Evolutionary conservation across 2,113 vertebrate genomes (phyloP).

Genomic region (Paratilapia polleni): DNA sequence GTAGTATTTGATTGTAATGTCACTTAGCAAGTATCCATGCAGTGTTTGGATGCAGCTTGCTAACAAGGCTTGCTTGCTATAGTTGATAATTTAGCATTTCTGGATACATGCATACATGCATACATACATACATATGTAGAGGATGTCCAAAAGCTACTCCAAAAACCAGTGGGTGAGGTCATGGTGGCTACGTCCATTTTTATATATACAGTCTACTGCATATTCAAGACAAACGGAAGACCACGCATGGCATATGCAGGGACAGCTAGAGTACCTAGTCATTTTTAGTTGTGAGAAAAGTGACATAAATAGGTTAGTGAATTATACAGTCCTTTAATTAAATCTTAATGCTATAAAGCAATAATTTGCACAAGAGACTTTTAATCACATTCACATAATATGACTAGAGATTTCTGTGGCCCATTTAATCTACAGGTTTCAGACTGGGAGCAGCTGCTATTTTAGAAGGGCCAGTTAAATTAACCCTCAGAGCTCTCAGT

Average conservation of each 20-base stretch:
- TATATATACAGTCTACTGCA: neutral
- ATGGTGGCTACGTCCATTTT: neutral
- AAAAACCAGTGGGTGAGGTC: neutral
- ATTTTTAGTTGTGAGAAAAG: neutral
- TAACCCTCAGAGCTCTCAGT: slow-evolving; percentile 10
- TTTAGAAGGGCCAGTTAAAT: slow-evolving; percentile 21
- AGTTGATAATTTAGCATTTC: neutral
- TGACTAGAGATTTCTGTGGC: neutral
- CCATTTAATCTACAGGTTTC: slow-evolving; percentile 9
- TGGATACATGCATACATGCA: no score
- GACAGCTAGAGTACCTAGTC: neutral
- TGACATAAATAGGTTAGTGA: neutral
- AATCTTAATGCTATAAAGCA: slow-evolving; percentile 9
- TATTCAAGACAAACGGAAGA: no score
- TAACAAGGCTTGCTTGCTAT: neutral
- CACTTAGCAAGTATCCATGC: neutral
- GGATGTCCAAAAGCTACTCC: neutral
- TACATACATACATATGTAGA: neutral
- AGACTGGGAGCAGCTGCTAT: slow-evolving; percentile 17
- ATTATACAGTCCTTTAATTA: slow-evolving; percentile 16
- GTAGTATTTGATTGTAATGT: neutral
- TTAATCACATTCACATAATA: slow-evolving; percentile 20
- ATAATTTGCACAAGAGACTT: slow-evolving; percentile 2
- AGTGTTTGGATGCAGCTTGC: neutral
- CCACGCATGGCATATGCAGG: neutral